Conservation (phyloP, 2,113 vertebrate genomes). For the Sterrhoptilus dennistouni region DNA sequence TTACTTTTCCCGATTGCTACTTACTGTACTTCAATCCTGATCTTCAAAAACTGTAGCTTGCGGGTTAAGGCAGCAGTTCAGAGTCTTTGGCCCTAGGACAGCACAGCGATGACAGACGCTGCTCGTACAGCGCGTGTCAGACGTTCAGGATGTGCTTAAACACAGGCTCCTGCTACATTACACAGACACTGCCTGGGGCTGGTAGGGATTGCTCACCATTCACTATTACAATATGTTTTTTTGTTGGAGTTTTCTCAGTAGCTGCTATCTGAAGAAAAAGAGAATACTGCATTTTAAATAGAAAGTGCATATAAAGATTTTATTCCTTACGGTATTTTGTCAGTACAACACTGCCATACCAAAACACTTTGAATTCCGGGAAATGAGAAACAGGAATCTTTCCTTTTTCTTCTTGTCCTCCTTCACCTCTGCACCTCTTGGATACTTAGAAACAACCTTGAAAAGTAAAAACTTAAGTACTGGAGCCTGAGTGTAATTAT, state of each 20-base stretch:
- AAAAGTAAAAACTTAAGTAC: not conserved
- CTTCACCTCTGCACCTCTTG: not conserved
- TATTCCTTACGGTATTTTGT: not conserved
- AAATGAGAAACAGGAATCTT: not conserved
- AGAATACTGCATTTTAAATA: slow-evolving; percentile 34
- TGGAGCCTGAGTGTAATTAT: not conserved
- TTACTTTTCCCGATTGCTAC: not conserved
- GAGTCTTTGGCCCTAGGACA: not conserved
- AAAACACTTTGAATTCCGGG: not conserved
- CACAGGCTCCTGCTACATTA: not conserved
- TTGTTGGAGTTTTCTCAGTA: not conserved
- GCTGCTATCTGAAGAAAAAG: not conserved
- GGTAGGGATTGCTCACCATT: not conserved
- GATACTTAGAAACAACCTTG: not conserved
- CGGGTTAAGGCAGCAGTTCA: not conserved
- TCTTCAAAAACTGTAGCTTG: not conserved
- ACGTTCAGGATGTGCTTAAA: not conserved
- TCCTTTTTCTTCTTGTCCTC: not conserved
- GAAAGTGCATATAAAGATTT: not conserved
- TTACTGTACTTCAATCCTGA: not conserved
- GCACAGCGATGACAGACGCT: not conserved
- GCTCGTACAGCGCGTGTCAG: fast-evolving
- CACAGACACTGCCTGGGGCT: not conserved
- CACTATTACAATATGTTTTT: not conserved
- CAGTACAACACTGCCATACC: not conserved